Percentiles rank a stretch among this genome's conserved stretches.
Conservation (phyloP, 2,888 invertebrate genomes). For the Apamea monoglypha region DNA sequence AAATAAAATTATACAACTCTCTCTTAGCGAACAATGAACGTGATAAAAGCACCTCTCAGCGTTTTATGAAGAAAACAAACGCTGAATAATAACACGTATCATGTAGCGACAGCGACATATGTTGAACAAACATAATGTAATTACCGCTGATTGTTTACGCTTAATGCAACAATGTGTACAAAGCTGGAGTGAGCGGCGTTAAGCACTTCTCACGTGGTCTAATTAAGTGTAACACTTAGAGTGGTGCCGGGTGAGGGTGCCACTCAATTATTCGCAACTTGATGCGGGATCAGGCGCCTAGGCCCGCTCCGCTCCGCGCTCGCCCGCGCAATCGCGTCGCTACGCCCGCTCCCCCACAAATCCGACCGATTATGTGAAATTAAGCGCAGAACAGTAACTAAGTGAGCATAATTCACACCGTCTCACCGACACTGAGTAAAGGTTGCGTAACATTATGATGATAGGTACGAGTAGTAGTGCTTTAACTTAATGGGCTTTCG, state of each 20-base stretch:
- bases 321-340: conserved; percentile 41
- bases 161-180: conserved; percentile 80
- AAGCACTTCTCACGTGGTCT: conserved; percentile 86
- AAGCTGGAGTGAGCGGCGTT: conserved; percentile 76
- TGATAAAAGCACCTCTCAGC: conserved; percentile 43
- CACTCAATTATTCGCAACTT: conserved; percentile 87
- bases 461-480: conserved; percentile 23
- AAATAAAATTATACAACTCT: conserved; percentile 55
- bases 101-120: conserved; percentile 58
- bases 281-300: conserved; percentile 84
- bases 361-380: conserved; percentile 86
- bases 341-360: conserved; percentile 71
- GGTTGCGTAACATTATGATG: conserved; percentile 48
- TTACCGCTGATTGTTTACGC: conserved; percentile 75
- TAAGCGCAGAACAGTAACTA: conserved; percentile 83
- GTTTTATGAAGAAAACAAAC: conserved; percentile 54
- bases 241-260: conserved; percentile 77
- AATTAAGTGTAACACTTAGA: conserved; percentile 87
- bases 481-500: conserved; percentile 30
- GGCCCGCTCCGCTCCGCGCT: conserved; percentile 36
- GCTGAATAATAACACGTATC: conserved; percentile 58
- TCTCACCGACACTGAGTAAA: conserved; percentile 68
- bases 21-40: conserved; percentile 45
- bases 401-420: conserved; percentile 83
- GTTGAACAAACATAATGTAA: conserved; percentile 64